Percentiles rank a stretch among this genome's conserved stretches.
Evolutionary conservation across 2,888 invertebrate genomes (phyloP).

Genomic region (Luperina testacea): DNA sequence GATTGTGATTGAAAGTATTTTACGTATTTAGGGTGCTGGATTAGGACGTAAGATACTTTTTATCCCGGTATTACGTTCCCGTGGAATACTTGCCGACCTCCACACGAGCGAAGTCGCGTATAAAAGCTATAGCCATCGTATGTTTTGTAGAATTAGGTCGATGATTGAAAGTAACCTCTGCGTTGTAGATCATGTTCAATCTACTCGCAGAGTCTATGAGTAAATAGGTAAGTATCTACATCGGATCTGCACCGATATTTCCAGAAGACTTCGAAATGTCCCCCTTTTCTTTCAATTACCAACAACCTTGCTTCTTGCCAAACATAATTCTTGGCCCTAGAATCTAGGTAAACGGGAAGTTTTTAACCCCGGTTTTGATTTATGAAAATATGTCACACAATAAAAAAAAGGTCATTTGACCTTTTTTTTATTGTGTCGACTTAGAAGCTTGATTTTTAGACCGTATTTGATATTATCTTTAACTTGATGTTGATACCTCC

Average conservation of each 20-base stretch:
- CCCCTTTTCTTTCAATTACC: background rate
- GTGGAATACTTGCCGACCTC: background rate
- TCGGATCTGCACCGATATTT: background rate
- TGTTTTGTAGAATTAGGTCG: background rate
- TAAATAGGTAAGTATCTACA: background rate
- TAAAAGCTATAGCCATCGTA: background rate
- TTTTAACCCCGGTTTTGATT: too few relatives aligned
- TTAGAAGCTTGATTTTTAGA: too few relatives aligned
- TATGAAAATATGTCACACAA: too few relatives aligned
- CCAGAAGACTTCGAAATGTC: background rate
- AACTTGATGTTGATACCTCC: too few relatives aligned
- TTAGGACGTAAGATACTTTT: background rate
- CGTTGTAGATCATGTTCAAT: background rate
- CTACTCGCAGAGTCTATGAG: background rate
- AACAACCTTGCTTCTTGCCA: too few relatives aligned
- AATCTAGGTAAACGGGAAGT: too few relatives aligned
- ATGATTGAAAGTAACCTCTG: background rate
- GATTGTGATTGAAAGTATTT: too few relatives aligned
- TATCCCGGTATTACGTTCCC: background rate
- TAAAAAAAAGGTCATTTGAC: too few relatives aligned
- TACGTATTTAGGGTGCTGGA: too few relatives aligned
- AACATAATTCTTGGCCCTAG: too few relatives aligned
- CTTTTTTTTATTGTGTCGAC: too few relatives aligned
- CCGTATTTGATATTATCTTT: too few relatives aligned
- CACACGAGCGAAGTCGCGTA: background rate